Evolutionary conservation across 1,140 invertebrate species (phyloP).

Genomic region (Acromyrmex heyeri): DNA sequence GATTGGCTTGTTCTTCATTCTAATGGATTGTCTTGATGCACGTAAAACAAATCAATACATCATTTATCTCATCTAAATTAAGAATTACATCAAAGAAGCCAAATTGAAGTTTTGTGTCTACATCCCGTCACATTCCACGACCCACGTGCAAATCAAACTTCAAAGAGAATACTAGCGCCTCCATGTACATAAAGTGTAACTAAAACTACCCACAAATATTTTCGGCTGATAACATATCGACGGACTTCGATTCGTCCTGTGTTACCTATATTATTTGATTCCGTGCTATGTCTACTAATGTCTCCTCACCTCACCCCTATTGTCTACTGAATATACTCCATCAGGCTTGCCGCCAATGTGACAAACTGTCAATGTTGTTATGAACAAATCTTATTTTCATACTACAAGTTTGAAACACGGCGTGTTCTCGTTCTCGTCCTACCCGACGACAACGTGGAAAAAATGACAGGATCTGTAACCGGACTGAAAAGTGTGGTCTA

Average conservation of each 20-base stretch:
- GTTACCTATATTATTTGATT: no score
- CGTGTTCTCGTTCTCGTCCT: neutral
- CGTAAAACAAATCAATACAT: no score
- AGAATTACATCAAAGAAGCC: no score
- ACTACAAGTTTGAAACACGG: neutral
- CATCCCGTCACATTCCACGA: neutral
- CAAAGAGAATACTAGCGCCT: no score
- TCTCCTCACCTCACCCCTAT: no score
- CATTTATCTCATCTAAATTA: no score
- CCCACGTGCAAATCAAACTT: neutral
- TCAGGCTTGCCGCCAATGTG: neutral
- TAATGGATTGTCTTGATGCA: conserved; percentile 59
- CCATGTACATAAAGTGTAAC: no score
- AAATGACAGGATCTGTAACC: conserved; percentile 4
- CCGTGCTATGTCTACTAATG: neutral
- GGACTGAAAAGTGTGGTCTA: neutral
- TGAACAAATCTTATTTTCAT: conserved; percentile 10
- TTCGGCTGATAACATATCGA: no score
- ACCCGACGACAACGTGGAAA: neutral
- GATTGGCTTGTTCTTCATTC: conserved; percentile 92
- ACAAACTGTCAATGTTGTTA: conserved; percentile 10
- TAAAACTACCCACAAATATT: no score
- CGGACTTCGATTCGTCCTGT: no score
- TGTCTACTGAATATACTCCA: neutral
- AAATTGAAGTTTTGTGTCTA: no score